A percentile compares a stretch with the other conserved stretches of the same genome.
phyloP scores from a whole-genome alignment of 1,140 invertebrate species.

The Caenorhabditis brenneri region DNA sequence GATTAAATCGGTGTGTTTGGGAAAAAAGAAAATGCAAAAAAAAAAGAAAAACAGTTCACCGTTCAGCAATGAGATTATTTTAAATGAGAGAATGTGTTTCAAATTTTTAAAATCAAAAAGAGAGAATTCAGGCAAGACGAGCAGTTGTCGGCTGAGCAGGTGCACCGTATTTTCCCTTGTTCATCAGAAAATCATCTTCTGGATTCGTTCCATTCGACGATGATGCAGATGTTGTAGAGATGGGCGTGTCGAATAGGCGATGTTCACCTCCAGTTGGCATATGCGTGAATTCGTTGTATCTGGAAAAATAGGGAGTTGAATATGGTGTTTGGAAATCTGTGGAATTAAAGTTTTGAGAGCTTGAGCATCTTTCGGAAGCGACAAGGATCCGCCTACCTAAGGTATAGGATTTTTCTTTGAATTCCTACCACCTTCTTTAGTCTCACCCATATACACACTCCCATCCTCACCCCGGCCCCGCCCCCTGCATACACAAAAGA shows the following conservation, averaged over 20 bases:
- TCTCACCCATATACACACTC: too few species aligned
- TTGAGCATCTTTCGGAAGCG: too few species aligned
- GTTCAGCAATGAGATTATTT: constrained; percentile 26
- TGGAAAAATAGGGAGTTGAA: not conserved
- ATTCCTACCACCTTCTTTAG: not conserved
- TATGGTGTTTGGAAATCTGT: too few species aligned
- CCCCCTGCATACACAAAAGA: too few species aligned
- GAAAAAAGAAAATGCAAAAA: not conserved
- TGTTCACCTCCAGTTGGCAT: constrained; percentile 26
- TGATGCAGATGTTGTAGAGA: not conserved
- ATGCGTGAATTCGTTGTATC: constrained; percentile 24
- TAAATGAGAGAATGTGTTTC: not conserved
- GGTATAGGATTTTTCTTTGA: too few species aligned
- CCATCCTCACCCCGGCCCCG: too few species aligned
- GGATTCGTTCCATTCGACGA: not conserved
- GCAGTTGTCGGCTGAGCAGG: not conserved
- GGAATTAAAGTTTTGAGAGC: too few species aligned
- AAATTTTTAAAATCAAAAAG: not conserved
- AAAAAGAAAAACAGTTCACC: not conserved
- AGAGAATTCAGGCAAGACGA: constrained; percentile 13
- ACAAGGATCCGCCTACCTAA: too few species aligned
- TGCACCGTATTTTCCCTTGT: constrained; percentile 11
- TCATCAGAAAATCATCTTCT: constrained; percentile 9
- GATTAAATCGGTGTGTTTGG: not conserved
- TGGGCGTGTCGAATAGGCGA: not conserved